Base-by-base conservation (phyloP, 2,113 vertebrate genomes). In the Spheniscus mendiculus region DNA sequence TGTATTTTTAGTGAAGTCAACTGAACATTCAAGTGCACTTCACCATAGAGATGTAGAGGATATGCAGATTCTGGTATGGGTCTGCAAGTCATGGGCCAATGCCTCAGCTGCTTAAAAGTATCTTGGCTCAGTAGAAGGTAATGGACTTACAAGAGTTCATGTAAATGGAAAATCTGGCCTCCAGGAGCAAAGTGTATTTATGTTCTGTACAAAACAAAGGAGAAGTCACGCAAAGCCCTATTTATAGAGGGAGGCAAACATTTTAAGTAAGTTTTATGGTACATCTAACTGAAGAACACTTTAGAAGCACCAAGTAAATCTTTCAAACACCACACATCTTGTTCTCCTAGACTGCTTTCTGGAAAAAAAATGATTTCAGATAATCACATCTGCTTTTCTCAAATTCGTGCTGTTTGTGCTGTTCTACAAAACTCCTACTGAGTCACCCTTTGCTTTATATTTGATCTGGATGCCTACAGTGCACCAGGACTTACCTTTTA, bases 151-250 rank as follows among this genome's bases (percentile, higher is more conserved):
- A 70, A 34, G 22, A 90, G 82, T 73, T 95, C 70, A 62, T 32
- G 50, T 55, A 90, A 93, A 93, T 92, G 74, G 71, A 93, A 90
- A 87, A 77, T 88, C 58, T 90, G 63, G 78, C 78, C 79, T 82
- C 58, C 66, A 80, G 66, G 66, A 95, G 86, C 36, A 70, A 92
- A 95, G 83, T 58, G 38, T 76, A 65, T 93, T 93, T 92, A 83
- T 80, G 82, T 69, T 94, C 58, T 58, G 50, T n/a, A 94, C 78
- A 87, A 83, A 79, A 42, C n/a, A 69, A 91, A 86, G 56, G 16
- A 89, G 49, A 85, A 86, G 45, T 50, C 66, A 88, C 32, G 50
- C 71, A 93, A 95, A 92, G 42, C 10, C 25, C 62, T 94, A 93
- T 88, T 93, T 93, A 94, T 45, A 92, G 80, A 36, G 62, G 23